Percentiles rank a stretch among this genome's conserved stretches.
Evolutionary conservation across 1,140 invertebrate genomes (phyloP).

Genomic region (Drosophila takahashii): DNA sequence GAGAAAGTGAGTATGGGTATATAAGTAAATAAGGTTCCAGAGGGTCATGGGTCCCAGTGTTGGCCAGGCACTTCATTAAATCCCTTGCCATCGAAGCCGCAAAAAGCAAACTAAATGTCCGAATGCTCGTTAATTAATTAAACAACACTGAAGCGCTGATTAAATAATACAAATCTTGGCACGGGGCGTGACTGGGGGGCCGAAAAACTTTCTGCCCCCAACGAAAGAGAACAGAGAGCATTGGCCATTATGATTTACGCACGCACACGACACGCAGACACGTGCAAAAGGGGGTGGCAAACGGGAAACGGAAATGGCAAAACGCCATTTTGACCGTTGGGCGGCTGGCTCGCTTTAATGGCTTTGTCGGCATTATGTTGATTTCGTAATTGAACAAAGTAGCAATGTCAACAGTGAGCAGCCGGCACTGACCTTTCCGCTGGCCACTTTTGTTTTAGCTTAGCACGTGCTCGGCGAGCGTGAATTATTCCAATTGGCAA

Average conservation of each 20-base stretch:
- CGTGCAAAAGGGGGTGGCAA: slow-evolving; percentile 18
- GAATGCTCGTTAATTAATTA: slow-evolving; percentile 78
- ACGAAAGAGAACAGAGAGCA: slow-evolving; percentile 5
- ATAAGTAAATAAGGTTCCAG: neutral
- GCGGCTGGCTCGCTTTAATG: slow-evolving; percentile 66
- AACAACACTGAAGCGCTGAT: slow-evolving; percentile 66
- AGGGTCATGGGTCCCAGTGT: slow-evolving; percentile 5
- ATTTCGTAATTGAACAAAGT: slow-evolving; percentile 83
- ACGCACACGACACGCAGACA: slow-evolving; percentile 60
- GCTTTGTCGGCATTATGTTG: slow-evolving; percentile 81
- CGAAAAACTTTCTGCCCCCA: slow-evolving; percentile 12
- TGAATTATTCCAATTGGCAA: slow-evolving; percentile 58
- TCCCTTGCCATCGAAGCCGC: slow-evolving; percentile 62
- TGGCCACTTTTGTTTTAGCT: slow-evolving; percentile 30
- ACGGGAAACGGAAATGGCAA: slow-evolving; percentile 28
- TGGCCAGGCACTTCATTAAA: slow-evolving; percentile 63
- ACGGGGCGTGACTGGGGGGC: slow-evolving; percentile 50
- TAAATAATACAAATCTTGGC: slow-evolving; percentile 79
- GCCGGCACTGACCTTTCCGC: slow-evolving; percentile 65
- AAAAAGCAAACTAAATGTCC: slow-evolving; percentile 64
- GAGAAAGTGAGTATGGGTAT: slow-evolving; percentile 90
- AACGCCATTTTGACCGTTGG: slow-evolving; percentile 54
- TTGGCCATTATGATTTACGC: slow-evolving; percentile 79
- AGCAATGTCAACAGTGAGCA: slow-evolving; percentile 66
- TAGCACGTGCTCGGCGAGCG: slow-evolving; percentile 63